These are phyloP conservation scores for Drosophila vallismaia DNA, from an alignment of 2,888 invertebrate species.

Conservation along the genomic window DNA sequence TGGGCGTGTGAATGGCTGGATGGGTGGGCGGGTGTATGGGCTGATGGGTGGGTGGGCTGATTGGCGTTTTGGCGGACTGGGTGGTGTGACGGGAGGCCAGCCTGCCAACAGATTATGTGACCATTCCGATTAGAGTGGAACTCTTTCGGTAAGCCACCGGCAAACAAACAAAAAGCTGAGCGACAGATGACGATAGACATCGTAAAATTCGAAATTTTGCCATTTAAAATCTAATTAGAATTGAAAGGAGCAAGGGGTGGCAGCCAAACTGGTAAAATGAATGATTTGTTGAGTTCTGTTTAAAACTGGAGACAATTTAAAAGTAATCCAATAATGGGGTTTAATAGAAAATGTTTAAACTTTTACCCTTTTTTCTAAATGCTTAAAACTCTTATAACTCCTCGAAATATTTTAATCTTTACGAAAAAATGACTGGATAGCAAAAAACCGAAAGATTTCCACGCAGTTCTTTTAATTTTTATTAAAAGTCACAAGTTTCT, in stretches of 20 bases:
- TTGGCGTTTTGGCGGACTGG: constrained; percentile 11
- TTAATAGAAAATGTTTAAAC: no score
- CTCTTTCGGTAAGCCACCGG: constrained; percentile 33
- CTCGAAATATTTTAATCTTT: no score
- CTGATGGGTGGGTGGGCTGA: constrained; percentile 9
- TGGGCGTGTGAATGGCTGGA: constrained; percentile 8
- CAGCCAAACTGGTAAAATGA: not conserved
- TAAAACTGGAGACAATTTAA: no score
- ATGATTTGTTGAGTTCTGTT: no score
- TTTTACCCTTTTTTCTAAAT: no score
- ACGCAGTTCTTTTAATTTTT: no score
- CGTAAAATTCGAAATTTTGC: constrained; percentile 14
- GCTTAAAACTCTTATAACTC: no score
- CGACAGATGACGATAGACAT: constrained; percentile 51
- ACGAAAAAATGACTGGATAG: no score
- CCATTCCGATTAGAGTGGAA: constrained; percentile 49
- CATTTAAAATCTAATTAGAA: constrained; percentile 27
- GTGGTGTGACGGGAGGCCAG: constrained; percentile 40
- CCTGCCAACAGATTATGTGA: constrained; percentile 53
- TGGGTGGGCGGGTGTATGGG: constrained; percentile 2
- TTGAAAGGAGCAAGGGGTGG: not conserved
- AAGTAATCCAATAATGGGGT: not conserved
- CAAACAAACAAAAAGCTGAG: constrained; percentile 27
- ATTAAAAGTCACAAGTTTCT: no score
- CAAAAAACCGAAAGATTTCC: no score